phyloP scores from a whole-genome alignment of 2,797 vertebrate genomes.

The Limnodromus scolopaceus region DNA sequence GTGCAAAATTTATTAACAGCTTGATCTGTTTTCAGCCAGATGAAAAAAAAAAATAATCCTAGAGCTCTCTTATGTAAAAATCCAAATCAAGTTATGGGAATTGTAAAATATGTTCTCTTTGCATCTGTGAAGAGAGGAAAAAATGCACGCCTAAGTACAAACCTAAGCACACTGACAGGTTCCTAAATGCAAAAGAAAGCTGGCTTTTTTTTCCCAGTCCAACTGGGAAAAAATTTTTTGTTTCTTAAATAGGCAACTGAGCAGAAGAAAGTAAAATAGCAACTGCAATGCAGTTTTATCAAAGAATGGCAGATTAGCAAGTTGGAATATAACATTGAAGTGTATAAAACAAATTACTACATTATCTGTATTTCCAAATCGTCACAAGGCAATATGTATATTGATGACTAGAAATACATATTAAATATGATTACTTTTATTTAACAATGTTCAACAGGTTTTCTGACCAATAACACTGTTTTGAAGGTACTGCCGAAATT shows the following conservation, averaged over 20 bases:
- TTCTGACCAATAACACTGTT: neutral
- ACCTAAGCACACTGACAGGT: neutral
- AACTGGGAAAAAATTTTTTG: neutral
- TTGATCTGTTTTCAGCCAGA: neutral
- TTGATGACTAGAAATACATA: neutral
- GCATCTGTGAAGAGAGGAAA: neutral
- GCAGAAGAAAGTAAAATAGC: neutral
- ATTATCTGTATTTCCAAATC: neutral
- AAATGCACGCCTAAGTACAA: neutral
- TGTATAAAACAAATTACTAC: neutral
- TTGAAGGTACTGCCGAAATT: neutral
- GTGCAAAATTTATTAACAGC: neutral
- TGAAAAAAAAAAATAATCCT: neutral
- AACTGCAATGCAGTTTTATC: neutral
- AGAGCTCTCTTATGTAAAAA: neutral
- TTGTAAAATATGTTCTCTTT: neutral
- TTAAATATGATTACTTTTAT: neutral
- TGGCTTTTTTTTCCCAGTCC: neutral
- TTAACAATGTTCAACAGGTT: neutral
- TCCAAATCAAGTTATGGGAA: neutral
- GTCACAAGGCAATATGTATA: neutral
- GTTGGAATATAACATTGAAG: neutral
- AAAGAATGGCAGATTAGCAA: neutral
- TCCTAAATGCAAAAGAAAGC: neutral
- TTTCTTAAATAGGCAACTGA: neutral